These are phyloP conservation scores for Metalampra italica DNA, from an alignment of 2,888 invertebrate species.

Conservation along the genomic window DNA sequence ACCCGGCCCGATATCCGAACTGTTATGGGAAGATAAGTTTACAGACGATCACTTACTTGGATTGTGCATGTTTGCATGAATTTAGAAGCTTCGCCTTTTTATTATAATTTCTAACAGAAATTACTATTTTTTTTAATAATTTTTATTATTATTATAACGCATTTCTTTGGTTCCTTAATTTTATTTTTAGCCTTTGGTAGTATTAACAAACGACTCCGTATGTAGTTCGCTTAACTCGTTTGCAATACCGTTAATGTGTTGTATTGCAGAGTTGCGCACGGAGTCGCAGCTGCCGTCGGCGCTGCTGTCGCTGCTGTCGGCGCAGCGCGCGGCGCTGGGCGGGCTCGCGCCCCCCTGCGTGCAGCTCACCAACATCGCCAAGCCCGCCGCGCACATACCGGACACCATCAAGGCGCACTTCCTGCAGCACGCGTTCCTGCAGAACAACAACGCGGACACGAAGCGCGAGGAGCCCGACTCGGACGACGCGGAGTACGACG, in stretches of 20 bases:
- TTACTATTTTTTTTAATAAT: slow-evolving; percentile 47
- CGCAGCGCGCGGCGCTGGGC: slow-evolving; percentile 43
- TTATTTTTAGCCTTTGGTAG: slow-evolving; percentile 75
- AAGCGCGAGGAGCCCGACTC: slow-evolving; percentile 73
- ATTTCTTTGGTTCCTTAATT: slow-evolving; percentile 79
- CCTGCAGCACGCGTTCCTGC: slow-evolving; percentile 59
- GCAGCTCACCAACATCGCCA: slow-evolving; percentile 39
- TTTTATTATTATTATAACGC: slow-evolving; percentile 68
- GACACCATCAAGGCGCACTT: slow-evolving; percentile 53
- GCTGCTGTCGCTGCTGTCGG: slow-evolving; percentile 68
- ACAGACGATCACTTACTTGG: slow-evolving; percentile 49
- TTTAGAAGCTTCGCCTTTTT: slow-evolving; percentile 77
- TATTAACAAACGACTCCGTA: slow-evolving; percentile 71
- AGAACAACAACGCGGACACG: slow-evolving; percentile 56
- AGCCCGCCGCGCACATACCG: slow-evolving; percentile 32
- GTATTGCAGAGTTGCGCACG: slow-evolving; percentile 70
- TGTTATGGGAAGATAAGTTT: slow-evolving; percentile 73
- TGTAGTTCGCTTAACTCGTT: slow-evolving; percentile 67
- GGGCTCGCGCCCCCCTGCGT: slow-evolving; percentile 47
- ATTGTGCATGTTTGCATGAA: slow-evolving; percentile 78
- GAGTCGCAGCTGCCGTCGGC: slow-evolving; percentile 62
- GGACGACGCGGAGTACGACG: slow-evolving; percentile 69
- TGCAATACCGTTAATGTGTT: slow-evolving; percentile 69
- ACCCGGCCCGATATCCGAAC: slow-evolving; percentile 33
- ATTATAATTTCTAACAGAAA: slow-evolving; percentile 72